Evolutionary conservation across 2,888 invertebrate species (phyloP), one percentile per base, ranked within the genome.

Genomic region (Smittia aterrima): DNA sequence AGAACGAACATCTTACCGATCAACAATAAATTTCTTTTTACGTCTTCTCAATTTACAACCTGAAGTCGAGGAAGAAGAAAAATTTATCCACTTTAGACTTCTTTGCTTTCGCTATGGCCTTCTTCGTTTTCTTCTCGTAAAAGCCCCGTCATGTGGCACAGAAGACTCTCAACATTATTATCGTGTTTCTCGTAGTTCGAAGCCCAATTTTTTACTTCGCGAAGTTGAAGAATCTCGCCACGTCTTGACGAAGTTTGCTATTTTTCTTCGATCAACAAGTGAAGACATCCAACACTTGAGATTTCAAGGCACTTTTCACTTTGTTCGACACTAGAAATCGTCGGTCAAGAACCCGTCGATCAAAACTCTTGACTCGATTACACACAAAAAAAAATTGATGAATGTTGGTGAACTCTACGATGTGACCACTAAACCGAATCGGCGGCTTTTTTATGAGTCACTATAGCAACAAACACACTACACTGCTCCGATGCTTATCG

Each of bases 401-500:
- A n/a, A n/a, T 68, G 68, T 47, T 47, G 40, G 24, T 47, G 68
- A 68, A 68, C 68, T 68, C 66, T 20, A 13, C 70, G 54, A 16
- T 40, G 54, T 70, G 70, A 53, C 70, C 70, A 70, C 27, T 53
- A 54, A 70, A 70, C 25, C 70, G 54, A 70, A 54, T 53, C 70
- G 32, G 27, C n/a, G 32, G 47, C 16, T 11, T 47, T 47, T 47
- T 47, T 32, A 3, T 32, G 24, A 70, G 70, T 70, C 70, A 70
- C 70, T 70, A 70, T 70, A 54, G 70, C 32, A 70, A 70, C 70
- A 70, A 53, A 66, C 68, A 68, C 68, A 40, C 41, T 68, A 68
- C 68, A 47, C 47, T 47, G 16, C 66, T 66, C 40, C 20, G 38
- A 66, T 38, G 38, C 24, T 47, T 68, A 66, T 66, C 66, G 66